Base-by-base conservation (phyloP, 2,888 invertebrate genomes). In the Anoplius nigerrimus region DNA sequence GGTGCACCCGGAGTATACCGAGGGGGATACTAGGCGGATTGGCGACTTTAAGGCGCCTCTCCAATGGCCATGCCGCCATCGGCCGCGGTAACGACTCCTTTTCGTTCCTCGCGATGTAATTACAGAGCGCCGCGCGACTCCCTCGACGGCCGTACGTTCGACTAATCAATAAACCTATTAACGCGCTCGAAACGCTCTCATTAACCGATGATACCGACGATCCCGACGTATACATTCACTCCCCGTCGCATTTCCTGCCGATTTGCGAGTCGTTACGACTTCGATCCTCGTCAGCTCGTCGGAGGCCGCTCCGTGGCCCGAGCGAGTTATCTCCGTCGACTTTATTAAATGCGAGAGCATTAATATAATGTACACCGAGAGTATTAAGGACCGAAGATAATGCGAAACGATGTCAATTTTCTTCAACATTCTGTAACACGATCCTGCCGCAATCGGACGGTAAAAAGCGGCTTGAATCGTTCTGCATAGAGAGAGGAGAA, bases 141-240 rank as follows among this genome's bases (percentile, higher is more conserved):
- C 34, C 34, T 13, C 53, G n/a, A n/a, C 58, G 42, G 53, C 72
- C 77, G 64, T 53, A 66, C 74, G 76, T 79, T 75, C 69, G 64
- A 70, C 76, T 79, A 77, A 83, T 83, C 82, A 79, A 82, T 82
- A 82, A 81, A 69, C 77, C 79, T 78, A 80, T 83, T 82, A 82
- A 81, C 79, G 75, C 72, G 70, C 71, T 71, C 73, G 74, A 68
- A 78, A 74, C 76, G 70, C 74, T 78, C 81, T 79, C 76, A 76
- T 81, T 82, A 78, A 75, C 71, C 70, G 70, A 71, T 75, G 74
- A 77, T 77, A 73, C 18, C 71, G 58, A 74, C 74, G 70, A 64
- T 45, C 16, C 1, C 46, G n/a, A 34, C 52, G 51, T 52, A n/a
- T n/a, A n/a, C n/a, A n/a, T n/a, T n/a, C n/a, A n/a, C n/a, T n/a